Base-by-base conservation (phyloP, 2,113 vertebrate species). In the Engystomops pustulosus region DNA sequence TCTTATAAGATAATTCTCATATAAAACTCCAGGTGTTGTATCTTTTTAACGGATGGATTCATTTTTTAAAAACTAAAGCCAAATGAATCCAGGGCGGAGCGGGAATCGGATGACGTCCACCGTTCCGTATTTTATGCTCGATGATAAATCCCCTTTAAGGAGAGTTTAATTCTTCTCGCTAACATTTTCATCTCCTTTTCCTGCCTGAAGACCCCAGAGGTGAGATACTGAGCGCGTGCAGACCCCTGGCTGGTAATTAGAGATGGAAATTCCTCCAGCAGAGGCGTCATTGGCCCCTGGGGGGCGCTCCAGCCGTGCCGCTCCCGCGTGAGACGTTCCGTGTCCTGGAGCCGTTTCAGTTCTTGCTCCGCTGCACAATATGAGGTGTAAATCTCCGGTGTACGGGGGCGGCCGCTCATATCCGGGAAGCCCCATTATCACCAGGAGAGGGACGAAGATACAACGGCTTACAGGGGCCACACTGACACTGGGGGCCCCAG, bases 191-290 rank as follows among this genome's bases (percentile, higher is more conserved):
- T 58, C 38, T 58, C 36, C 15, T 20, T 38, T 14, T 58, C 30
- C 32, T 15, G 17, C 32, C 55, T 14, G 49, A 77, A 27, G 15
- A 14, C 36, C 45, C 25, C 0, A 55, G 25, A 58, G 51, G 32
- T 78, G 55, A 60, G 23, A 55, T 38, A 55, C 41, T 23, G 38
- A 25, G 18, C 36, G n/a, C 6, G 34, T 76, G 7, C 32, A 12
- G 38, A n/a, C 30, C 30, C 49, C 49, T 36, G 30, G 38, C 32
- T 17, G 47, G n/a, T 78, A 78, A 78, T 78, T 60, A 77, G 74
- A 78, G 32, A 78, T 60, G 75, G 36, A 78, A 78, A 78, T 78
- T 34, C 34, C 53, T 60, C 34, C 49, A 18, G 20, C 75, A 20
- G 4, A 60, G 51, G 49, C 49, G 49, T 23, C 9, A 5, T 55